These are phyloP conservation scores for Potamilus streckersoni DNA, from an alignment of 1,140 invertebrate genomes.

Conservation along the genomic window DNA sequence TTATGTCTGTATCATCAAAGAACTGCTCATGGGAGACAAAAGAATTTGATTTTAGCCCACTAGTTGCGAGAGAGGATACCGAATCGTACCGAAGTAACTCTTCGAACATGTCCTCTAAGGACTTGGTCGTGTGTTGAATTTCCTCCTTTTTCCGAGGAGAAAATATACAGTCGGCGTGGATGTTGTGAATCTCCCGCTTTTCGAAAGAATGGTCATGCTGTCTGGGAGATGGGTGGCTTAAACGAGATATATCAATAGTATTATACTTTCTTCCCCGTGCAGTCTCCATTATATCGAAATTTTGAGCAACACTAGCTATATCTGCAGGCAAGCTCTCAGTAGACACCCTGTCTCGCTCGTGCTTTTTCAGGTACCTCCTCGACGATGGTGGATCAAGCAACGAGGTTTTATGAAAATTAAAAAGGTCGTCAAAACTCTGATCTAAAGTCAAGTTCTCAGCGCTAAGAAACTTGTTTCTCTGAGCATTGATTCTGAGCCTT, in stretches of 20 bases:
- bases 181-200: conserved; percentile 41
- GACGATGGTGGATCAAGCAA: conserved; percentile 31
- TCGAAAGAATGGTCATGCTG: conserved; percentile 34
- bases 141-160: conserved; percentile 49
- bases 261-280: conserved; percentile 2
- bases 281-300: conserved; percentile 26
- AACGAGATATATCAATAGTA: too few relatives aligned
- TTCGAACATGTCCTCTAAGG: conserved; percentile 55
- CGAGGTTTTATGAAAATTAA: conserved; percentile 45
- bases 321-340: conserved; percentile 27
- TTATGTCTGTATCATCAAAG: conserved; percentile 52
- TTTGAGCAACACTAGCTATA: conserved; percentile 13
- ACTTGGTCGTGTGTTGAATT: conserved; percentile 50
- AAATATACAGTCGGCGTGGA: conserved; percentile 61
- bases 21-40: conserved; percentile 17
- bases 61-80: conserved; percentile 46
- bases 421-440: conserved; percentile 24
- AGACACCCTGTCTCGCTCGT: conserved; percentile 35
- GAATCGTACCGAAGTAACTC: conserved; percentile 47
- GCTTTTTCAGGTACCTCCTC: conserved; percentile 29
- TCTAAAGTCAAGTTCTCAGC: conserved; percentile 43
- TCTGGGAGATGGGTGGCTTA: conserved; percentile 10
- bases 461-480: conserved; percentile 52
- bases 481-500: conserved; percentile 47
- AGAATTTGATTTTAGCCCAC: conserved; percentile 13